phyloP scores from a whole-genome alignment of 2,113 vertebrate genomes.

The Candoia aspera region DNA sequence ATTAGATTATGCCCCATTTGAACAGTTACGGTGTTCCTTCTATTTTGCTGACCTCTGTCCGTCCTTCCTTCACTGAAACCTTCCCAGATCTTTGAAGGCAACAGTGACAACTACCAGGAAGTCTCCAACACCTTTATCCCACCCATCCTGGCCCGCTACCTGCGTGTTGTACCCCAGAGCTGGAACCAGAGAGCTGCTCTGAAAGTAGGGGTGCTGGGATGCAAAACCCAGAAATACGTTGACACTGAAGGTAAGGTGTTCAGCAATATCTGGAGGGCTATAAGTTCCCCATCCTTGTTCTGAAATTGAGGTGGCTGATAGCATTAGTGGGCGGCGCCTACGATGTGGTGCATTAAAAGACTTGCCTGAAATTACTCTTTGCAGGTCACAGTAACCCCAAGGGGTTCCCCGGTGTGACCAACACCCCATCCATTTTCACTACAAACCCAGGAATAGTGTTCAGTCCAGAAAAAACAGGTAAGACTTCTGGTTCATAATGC shows the following conservation, averaged over 20 bases:
- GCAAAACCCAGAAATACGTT: slow-evolving; percentile 53
- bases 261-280: neutral
- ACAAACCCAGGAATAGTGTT: slow-evolving; percentile 35
- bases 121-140: slow-evolving; percentile 82
- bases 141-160: slow-evolving; percentile 74
- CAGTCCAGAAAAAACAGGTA: slow-evolving; percentile 51
- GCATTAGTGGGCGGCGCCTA: neutral
- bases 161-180: slow-evolving; percentile 74
- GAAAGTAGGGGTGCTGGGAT: slow-evolving; percentile 79
- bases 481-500: neutral
- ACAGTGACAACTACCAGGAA: slow-evolving; percentile 66
- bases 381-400: slow-evolving; percentile 37
- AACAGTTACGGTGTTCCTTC: accelerated
- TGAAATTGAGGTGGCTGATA: neutral
- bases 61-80: neutral
- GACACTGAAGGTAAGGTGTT: slow-evolving; percentile 15
- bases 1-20: neutral
- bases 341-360: neutral
- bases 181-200: slow-evolving; percentile 73
- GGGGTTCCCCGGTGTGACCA: slow-evolving; percentile 45
- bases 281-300: neutral
- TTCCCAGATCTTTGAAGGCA: slow-evolving; percentile 79
- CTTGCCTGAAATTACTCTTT: neutral
- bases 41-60: accelerated
- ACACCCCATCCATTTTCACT: accelerated